These are phyloP conservation scores for Notiomystis cincta DNA, from an alignment of 2,113 vertebrate species.

Conservation along the genomic window DNA sequence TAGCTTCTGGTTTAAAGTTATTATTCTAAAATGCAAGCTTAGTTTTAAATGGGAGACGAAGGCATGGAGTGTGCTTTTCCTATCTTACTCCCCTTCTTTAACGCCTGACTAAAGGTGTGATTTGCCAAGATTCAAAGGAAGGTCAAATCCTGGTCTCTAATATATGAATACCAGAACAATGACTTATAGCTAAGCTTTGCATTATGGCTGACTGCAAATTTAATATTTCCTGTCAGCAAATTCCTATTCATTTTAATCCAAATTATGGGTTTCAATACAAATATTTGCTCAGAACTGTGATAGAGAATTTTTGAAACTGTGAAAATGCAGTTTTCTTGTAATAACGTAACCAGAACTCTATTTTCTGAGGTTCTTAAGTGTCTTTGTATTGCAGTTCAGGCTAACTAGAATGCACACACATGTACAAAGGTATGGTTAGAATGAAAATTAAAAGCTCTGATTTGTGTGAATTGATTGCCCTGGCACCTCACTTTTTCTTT, in stretches of 20 bases:
- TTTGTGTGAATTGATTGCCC: background rate
- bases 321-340: background rate
- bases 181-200: background rate
- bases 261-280: background rate
- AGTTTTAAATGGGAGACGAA: conserved; percentile 10
- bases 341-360: background rate
- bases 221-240: conserved; percentile 4
- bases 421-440: background rate
- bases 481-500: background rate
- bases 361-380: background rate
- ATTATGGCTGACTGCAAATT: background rate
- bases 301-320: background rate
- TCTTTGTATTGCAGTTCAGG: background rate
- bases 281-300: background rate
- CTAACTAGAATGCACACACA: background rate
- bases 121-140: background rate
- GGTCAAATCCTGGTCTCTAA: background rate
- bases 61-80: background rate
- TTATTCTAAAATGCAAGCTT: background rate
- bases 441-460: background rate
- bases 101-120: background rate
- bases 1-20: conserved; percentile 1
- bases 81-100: background rate
- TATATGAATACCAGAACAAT: background rate
- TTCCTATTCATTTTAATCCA: background rate